Conservation (phyloP, 2,797 vertebrate species). For the Syngnathus rostellatus region DNA sequence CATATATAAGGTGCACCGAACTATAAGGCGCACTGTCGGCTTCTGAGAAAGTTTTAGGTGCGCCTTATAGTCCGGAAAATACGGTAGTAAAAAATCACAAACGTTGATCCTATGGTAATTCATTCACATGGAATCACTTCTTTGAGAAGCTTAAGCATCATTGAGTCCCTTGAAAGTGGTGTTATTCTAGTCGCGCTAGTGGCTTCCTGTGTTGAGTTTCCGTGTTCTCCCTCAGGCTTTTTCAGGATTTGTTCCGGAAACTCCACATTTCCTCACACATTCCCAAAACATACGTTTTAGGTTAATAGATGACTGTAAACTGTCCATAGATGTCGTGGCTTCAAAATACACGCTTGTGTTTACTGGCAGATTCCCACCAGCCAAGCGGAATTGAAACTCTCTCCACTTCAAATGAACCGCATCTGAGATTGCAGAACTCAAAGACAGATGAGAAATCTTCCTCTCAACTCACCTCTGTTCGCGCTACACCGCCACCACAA, state of each 20-base stretch:
- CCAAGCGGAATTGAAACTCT: slow-evolving; percentile 31
- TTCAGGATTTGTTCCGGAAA: background rate
- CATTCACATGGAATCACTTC: background rate
- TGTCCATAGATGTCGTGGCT: background rate
- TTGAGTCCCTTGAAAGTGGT: background rate
- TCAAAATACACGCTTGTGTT: slow-evolving; percentile 17
- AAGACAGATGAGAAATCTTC: slow-evolving; percentile 37
- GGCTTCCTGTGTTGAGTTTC: background rate
- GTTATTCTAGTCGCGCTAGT: background rate
- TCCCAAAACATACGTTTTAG: background rate
- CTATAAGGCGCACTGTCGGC: too few relatives aligned
- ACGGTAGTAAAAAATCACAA: slow-evolving; percentile 3
- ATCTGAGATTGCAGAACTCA: slow-evolving; percentile 24
- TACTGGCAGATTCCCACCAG: slow-evolving; percentile 35
- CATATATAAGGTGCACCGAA: too few relatives aligned
- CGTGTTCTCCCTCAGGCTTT: background rate
- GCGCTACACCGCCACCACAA: slow-evolving; percentile 13
- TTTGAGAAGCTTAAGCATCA: background rate
- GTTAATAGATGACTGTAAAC: background rate
- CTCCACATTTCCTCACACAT: background rate
- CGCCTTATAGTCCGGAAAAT: too few relatives aligned
- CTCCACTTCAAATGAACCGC: slow-evolving; percentile 26
- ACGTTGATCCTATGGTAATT: slow-evolving; percentile 1
- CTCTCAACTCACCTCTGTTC: slow-evolving; percentile 18
- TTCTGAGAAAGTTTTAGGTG: too few relatives aligned